These are phyloP conservation scores for Peribatodes rhomboidaria DNA, from an alignment of 2,888 invertebrate genomes.

Conservation along the genomic window DNA sequence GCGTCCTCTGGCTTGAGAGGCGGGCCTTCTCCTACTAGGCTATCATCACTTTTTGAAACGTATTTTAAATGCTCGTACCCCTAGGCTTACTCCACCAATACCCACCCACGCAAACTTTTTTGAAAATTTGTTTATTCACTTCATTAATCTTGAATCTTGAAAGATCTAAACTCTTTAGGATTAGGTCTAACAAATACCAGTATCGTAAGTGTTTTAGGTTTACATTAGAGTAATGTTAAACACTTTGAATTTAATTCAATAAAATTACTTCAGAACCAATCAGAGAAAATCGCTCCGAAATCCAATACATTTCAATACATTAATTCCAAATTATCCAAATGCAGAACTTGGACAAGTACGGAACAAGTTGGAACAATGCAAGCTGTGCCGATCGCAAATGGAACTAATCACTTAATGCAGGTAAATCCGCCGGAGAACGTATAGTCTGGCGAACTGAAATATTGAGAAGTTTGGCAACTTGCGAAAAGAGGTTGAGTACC, in stretches of 20 bases:
- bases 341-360: constrained; percentile 54
- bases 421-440: constrained; percentile 64
- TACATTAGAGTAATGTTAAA: no score
- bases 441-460: constrained; percentile 65
- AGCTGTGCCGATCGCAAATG: constrained; percentile 80
- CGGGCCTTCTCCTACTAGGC: no score
- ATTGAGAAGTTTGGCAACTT: constrained; percentile 70
- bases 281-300: constrained; percentile 1
- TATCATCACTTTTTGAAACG: no score
- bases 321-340: constrained; percentile 58
- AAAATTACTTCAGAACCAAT: constrained; percentile 11
- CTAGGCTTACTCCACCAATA: no score
- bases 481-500: constrained; percentile 57
- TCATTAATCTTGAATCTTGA: no score
- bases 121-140: no score
- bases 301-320: constrained; percentile 42
- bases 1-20: no score
- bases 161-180: no score
- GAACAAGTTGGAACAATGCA: constrained; percentile 54
- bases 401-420: constrained; percentile 83
- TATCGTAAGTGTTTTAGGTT: no score
- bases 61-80: no score
- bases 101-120: no score
- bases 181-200: no score
- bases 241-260: background rate